Percentiles rank a stretch among this genome's conserved stretches.
phyloP scores from a whole-genome alignment of 2,113 vertebrate genomes.

The Aleadryas rufinucha region DNA sequence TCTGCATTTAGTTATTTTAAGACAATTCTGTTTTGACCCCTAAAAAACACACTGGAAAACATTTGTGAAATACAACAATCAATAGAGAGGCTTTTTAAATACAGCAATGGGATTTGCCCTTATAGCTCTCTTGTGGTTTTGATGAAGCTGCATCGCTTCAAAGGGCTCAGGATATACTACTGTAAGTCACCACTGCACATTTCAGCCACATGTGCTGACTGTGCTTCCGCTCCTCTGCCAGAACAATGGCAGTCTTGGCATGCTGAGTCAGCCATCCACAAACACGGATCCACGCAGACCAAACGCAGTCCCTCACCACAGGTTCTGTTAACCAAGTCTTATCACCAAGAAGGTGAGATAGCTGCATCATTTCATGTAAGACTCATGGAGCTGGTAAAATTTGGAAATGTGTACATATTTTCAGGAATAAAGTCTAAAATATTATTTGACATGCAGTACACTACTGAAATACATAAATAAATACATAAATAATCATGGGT shows the following conservation, averaged over 20 bases:
- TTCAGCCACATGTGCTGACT: constrained; percentile 50
- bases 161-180: not conserved
- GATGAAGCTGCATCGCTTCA: not conserved
- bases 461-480: not conserved
- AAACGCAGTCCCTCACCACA: rapidly evolving
- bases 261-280: not conserved
- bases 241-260: not conserved
- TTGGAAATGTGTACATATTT: not conserved
- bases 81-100: not conserved
- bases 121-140: not conserved
- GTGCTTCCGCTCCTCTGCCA: not conserved
- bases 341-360: not conserved
- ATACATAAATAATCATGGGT: not conserved
- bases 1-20: not conserved
- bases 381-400: not conserved
- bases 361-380: rapidly evolving
- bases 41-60: not conserved
- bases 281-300: rapidly evolving
- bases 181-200: not conserved
- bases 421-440: not conserved
- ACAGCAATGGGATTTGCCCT: not conserved
- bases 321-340: not conserved
- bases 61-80: not conserved
- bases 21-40: not conserved
- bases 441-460: not conserved